Base-by-base conservation (phyloP, 2,797 vertebrate species). In the Decapterus maruadsi region DNA sequence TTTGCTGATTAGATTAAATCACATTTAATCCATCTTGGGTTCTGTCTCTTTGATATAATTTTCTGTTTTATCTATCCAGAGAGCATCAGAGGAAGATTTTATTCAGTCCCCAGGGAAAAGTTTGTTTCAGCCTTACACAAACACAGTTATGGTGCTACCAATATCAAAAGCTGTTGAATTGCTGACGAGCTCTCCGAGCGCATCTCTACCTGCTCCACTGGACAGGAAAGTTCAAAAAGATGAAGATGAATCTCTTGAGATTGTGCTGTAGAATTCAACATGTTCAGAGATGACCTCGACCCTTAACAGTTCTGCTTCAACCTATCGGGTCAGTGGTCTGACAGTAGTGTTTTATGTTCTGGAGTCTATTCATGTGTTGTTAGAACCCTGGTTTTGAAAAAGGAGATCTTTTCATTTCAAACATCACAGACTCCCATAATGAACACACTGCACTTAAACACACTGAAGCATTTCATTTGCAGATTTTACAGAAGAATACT, bases 71-170 rank as follows among this genome's bases (percentile, higher is more conserved):
- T 68, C 6, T 2, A 48, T 14, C 34, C 36, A 31, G 16, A 48
- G 46, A 31, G 5, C 4, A 4, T 0, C 6, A 20, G 2, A 9
- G 8, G 13, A 77, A 0, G 8, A 20, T 20, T 68, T 19, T 45
- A 4, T 46, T 57, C 11, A 7, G 16, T 48, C 8, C 2, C 16
- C 13, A 0, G 22, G 11, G 31, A 40, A 17, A 0, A 17, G 14
- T 36, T n/a, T 19, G 20, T 9, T 22, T 22, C 20, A 22, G 4
- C 22, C 9, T 12, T 51, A 12, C 8, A 22, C 22, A 12, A 51
- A 11, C 48, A 10, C 46, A 50, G n/a, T n/a, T n/a, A 10, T n/a
- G 46, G 46, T 20, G 48, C 4, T 50, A 22, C 17, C 19, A 7
- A n/a, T n/a, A 50, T 20, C 1, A 48, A 48, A 19, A 48, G 45